Conservation (phyloP, 64 coral and sea anemone genomes). For the Catalaphyllia jardinei region DNA sequence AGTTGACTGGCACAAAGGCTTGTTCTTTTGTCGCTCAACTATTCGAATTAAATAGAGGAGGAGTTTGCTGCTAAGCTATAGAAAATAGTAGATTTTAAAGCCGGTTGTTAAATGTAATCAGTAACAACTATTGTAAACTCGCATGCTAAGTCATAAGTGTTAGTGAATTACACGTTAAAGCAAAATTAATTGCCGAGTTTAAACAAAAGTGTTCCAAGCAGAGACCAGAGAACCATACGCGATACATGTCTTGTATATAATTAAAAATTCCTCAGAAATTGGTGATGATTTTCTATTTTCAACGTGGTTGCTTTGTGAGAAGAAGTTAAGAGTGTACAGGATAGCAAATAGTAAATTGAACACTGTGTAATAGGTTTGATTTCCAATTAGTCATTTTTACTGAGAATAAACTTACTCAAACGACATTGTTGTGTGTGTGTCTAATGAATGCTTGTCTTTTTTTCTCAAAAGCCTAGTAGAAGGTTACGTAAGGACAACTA, state of each 20-base stretch:
- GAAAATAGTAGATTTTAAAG: not conserved
- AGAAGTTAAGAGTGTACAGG: slow-evolving; percentile 18
- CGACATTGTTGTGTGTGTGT: not conserved
- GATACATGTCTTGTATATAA: slow-evolving; percentile 6
- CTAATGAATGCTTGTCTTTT: not conserved
- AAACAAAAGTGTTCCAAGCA: not conserved
- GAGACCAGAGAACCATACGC: not conserved
- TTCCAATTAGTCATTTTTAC: slow-evolving; percentile 51
- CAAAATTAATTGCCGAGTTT: not conserved
- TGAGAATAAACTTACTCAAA: slow-evolving; percentile 32
- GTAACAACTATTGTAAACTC: slow-evolving; percentile 13
- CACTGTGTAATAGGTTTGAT: slow-evolving; percentile 47
- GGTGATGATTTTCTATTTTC: not conserved
- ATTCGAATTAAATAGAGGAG: not conserved
- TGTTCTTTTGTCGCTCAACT: not conserved
- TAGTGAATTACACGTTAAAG: slow-evolving; percentile 12
- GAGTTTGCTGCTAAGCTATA: not conserved
- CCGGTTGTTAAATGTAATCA: slow-evolving; percentile 18
- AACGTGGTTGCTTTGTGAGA: not conserved
- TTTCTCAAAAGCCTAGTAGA: not conserved
- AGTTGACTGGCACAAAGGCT: not conserved
- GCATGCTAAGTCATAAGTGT: not conserved
- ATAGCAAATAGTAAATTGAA: slow-evolving; percentile 34
- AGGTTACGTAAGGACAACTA: not conserved
- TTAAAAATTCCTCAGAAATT: not conserved